A percentile compares a stretch with the other conserved stretches of the same genome.
phyloP scores from a whole-genome alignment of 1,140 invertebrate species.

The Eurosta solidaginis region DNA sequence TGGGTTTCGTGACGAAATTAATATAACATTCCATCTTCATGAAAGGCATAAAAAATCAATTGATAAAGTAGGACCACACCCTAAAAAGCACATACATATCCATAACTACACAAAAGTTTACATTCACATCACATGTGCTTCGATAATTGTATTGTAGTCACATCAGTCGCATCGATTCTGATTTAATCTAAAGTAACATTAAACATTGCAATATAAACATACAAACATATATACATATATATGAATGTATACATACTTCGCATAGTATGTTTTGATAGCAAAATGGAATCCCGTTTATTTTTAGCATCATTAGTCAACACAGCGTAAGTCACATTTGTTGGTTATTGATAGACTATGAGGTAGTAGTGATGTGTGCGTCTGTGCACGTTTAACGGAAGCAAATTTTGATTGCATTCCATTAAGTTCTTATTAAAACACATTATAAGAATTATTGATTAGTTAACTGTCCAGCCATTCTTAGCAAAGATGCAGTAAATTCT shows the following conservation, averaged over 20 bases:
- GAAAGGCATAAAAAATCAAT: too few species aligned
- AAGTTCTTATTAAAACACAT: background rate
- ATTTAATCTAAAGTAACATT: background rate
- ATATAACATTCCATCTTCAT: too few species aligned
- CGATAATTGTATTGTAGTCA: conserved; percentile 20
- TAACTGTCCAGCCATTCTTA: too few species aligned
- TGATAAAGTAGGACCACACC: too few species aligned
- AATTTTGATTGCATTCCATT: background rate
- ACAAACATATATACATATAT: background rate
- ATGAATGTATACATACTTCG: background rate
- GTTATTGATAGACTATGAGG: background rate
- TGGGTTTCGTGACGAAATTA: too few species aligned
- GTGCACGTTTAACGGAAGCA: background rate
- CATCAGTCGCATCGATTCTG: background rate
- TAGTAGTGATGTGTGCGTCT: background rate
- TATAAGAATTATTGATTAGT: background rate
- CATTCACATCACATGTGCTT: background rate
- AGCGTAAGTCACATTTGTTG: background rate
- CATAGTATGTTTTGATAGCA: too few species aligned
- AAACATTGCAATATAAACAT: background rate
- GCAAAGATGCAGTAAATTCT: too few species aligned
- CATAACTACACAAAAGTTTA: too few species aligned
- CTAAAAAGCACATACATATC: too few species aligned
- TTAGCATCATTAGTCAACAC: too few species aligned
- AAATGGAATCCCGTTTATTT: too few species aligned